These are phyloP conservation scores for Crepidodera aurea DNA, from an alignment of 2,888 invertebrate genomes.

Conservation along the genomic window DNA sequence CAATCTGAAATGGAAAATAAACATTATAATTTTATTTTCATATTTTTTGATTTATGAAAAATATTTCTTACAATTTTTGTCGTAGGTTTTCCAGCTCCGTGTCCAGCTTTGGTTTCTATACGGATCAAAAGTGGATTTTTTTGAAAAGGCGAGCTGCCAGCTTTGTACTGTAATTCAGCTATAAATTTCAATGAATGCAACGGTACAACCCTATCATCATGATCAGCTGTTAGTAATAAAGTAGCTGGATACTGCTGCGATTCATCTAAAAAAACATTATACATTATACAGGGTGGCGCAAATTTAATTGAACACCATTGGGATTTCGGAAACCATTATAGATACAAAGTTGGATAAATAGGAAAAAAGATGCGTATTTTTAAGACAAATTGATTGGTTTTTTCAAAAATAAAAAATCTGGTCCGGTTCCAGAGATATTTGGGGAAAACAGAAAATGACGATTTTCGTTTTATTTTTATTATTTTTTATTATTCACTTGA, in stretches of 20 bases:
- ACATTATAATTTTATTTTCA: too few relatives aligned
- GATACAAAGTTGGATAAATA: too few relatives aligned
- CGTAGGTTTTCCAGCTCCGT: constrained; percentile 96
- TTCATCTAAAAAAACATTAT: constrained; percentile 8
- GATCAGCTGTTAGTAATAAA: constrained; percentile 94
- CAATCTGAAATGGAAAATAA: constrained; percentile 74
- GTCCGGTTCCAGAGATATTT: too few relatives aligned
- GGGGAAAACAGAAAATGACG: too few relatives aligned
- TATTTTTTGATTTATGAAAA: too few relatives aligned
- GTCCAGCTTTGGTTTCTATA: constrained; percentile 95
- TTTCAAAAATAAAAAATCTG: too few relatives aligned
- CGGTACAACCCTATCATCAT: constrained; percentile 98
- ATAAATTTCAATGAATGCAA: constrained; percentile 95
- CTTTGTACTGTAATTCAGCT: constrained; percentile 84
- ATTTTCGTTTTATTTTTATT: too few relatives aligned
- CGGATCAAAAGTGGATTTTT: constrained; percentile 86
- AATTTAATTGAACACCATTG: too few relatives aligned
- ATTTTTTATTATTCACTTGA: too few relatives aligned
- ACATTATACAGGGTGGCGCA: neutral
- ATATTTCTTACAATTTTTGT: constrained; percentile 85
- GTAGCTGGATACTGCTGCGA: constrained; percentile 85
- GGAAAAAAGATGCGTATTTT: too few relatives aligned
- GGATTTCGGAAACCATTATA: too few relatives aligned
- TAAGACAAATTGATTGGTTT: too few relatives aligned
- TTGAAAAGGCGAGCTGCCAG: constrained; percentile 71